These are phyloP conservation scores for Sinocyclocheilus anshuiensis DNA, from an alignment of 2,113 vertebrate species.

Conservation along the genomic window DNA sequence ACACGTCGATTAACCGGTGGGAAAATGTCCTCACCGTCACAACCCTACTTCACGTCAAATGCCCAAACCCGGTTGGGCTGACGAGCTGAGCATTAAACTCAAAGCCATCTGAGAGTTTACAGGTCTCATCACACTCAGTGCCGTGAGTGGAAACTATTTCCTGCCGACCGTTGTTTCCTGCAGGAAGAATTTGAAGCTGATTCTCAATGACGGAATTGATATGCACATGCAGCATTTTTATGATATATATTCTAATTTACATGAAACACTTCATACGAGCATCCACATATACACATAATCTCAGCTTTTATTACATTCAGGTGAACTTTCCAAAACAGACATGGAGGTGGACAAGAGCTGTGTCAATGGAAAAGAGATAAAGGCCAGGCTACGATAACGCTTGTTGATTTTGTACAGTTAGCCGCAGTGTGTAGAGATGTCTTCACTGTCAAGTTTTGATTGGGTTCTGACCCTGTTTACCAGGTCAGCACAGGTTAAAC, in stretches of 20 bases:
- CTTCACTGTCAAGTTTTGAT: not conserved
- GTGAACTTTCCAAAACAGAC: not conserved
- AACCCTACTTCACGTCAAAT: no score
- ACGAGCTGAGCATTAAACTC: not conserved
- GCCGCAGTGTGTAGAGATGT: conserved; percentile 10
- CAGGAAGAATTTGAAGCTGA: not conserved
- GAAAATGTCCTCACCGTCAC: no score
- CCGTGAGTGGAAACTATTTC: not conserved
- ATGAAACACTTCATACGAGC: not conserved
- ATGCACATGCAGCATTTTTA: not conserved
- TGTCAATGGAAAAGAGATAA: conserved; percentile 44
- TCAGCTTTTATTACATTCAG: not conserved
- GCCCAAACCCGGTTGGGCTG: not conserved
- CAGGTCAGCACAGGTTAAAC: not conserved
- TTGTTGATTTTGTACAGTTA: conserved; percentile 40
- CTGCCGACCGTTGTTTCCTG: not conserved
- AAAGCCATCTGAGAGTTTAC: not conserved
- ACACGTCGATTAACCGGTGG: no score
- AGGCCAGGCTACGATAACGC: not conserved
- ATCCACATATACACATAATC: not conserved
- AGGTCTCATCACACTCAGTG: not conserved
- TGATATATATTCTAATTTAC: not conserved
- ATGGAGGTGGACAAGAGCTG: not conserved
- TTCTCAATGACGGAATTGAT: not conserved
- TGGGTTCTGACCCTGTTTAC: not conserved